Conservation (phyloP, 2,113 vertebrate species). For the Campylorhamphus procurvoides region DNA sequence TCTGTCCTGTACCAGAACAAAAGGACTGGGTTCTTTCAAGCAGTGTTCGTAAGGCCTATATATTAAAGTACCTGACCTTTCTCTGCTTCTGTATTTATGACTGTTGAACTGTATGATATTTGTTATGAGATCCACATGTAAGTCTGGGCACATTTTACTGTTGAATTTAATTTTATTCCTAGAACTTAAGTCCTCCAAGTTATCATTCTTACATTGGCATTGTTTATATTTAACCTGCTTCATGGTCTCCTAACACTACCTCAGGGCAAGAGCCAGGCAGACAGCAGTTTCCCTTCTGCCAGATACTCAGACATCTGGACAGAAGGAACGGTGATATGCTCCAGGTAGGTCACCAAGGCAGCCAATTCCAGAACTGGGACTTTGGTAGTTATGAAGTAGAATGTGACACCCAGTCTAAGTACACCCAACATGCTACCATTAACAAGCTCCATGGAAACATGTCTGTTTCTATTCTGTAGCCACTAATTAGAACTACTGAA, state of each 20-base stretch:
- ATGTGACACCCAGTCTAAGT: background rate
- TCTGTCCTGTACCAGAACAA: background rate
- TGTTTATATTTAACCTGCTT: background rate
- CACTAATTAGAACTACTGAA: background rate
- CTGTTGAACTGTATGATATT: background rate
- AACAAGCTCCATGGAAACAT: background rate
- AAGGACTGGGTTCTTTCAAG: background rate
- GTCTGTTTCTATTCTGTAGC: background rate
- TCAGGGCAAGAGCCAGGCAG: background rate
- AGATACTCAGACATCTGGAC: background rate
- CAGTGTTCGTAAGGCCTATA: background rate
- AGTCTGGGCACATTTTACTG: background rate
- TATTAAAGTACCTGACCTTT: background rate
- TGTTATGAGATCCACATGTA: background rate
- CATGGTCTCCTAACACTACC: background rate
- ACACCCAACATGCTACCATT: background rate
- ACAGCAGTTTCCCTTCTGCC: accelerated
- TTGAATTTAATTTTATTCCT: background rate
- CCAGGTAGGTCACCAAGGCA: background rate
- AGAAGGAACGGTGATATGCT: background rate
- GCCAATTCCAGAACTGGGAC: background rate
- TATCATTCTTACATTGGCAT: background rate
- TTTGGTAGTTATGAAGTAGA: background rate
- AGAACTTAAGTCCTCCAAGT: background rate
- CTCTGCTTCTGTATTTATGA: background rate